Conservation (phyloP, 2,797 vertebrate species). For the Graptemys geographica region DNA sequence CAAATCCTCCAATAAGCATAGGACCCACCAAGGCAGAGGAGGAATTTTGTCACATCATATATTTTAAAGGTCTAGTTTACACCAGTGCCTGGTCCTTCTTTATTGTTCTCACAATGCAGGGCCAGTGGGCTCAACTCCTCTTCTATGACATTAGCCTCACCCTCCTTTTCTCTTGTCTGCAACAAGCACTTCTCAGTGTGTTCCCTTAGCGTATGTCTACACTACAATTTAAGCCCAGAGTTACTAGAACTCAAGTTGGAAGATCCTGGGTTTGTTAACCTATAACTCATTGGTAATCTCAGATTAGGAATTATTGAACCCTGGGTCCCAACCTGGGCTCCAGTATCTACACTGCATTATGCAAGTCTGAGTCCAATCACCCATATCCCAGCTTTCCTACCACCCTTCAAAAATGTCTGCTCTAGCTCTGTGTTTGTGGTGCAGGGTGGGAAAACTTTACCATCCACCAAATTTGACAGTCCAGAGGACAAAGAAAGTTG, state of each 20-base stretch:
- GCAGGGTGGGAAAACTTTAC: no score
- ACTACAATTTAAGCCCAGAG: not conserved
- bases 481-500: no score
- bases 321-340: not conserved
- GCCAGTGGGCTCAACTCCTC: not conserved
- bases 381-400: no score
- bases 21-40: no score
- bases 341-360: not conserved
- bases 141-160: not conserved
- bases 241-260: not conserved
- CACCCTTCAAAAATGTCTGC: no score
- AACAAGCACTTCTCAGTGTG: not conserved
- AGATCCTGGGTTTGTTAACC: not conserved
- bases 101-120: constrained; percentile 5
- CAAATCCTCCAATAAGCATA: no score
- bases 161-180: not conserved
- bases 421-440: no score
- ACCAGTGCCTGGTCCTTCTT: not conserved
- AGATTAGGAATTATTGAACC: not conserved
- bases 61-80: not conserved
- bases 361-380: no score
- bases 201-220: not conserved
- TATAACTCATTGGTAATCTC: not conserved
- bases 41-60: no score
- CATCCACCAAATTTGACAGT: no score